Percentiles rank a stretch among this genome's conserved stretches.
Evolutionary conservation across 2,888 invertebrate species (phyloP).

Genomic region (Xanthorhoe designata): DNA sequence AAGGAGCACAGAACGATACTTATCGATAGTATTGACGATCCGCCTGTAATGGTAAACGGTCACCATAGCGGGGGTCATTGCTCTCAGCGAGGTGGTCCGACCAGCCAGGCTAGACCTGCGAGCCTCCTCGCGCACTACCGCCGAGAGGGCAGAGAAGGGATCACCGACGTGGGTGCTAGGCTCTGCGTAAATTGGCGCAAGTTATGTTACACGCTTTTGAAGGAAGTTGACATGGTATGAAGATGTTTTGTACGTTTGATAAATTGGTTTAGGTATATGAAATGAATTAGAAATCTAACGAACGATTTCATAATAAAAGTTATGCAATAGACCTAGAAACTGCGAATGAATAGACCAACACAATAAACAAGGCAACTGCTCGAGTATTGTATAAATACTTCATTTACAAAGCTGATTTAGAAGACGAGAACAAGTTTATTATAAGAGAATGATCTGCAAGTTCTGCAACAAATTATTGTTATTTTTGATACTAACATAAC

Average conservation of each 20-base stretch:
- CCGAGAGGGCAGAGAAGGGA: slow-evolving; percentile 14
- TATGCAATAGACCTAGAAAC: neutral
- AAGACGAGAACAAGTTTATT: neutral
- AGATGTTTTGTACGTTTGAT: slow-evolving; percentile 42
- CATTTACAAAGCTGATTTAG: neutral
- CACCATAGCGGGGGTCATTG: slow-evolving; percentile 54
- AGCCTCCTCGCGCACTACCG: slow-evolving; percentile 18
- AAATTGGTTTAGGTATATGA: slow-evolving; percentile 39
- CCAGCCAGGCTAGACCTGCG: slow-evolving; percentile 31
- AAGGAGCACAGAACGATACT: slow-evolving; percentile 43
- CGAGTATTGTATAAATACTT: neutral
- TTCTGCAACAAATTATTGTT: neutral
- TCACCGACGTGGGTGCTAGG: slow-evolving; percentile 29
- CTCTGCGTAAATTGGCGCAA: slow-evolving; percentile 26
- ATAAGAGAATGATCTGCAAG: neutral
- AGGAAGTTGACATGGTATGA: slow-evolving; percentile 43
- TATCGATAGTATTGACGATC: slow-evolving; percentile 47
- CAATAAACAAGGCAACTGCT: slow-evolving; percentile 3
- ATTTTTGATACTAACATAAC: neutral
- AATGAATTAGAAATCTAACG: slow-evolving; percentile 15
- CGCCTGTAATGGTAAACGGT: slow-evolving; percentile 51
- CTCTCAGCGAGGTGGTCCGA: slow-evolving; percentile 46
- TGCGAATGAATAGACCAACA: slow-evolving; percentile 3
- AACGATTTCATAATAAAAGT: neutral
- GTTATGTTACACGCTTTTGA: slow-evolving; percentile 40